phyloP scores from a whole-genome alignment of 2,113 vertebrate genomes.

The Arizona elegans region DNA sequence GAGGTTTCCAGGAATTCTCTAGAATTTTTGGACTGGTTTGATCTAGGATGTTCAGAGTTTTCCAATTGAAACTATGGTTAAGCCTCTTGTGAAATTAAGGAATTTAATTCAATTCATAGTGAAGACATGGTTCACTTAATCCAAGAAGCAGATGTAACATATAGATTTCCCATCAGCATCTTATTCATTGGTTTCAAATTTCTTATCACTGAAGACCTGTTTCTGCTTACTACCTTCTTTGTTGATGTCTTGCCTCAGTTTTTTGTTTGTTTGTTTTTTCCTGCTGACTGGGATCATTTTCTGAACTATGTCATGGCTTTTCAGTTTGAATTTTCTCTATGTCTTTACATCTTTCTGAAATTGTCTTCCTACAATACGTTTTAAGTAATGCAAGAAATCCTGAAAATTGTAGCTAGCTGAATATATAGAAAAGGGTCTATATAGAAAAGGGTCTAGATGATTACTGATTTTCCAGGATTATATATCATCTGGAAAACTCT shows the following conservation, averaged over 20 bases:
- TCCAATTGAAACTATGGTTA: background rate
- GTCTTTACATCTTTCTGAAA: background rate
- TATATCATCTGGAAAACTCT: background rate
- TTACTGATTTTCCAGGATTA: background rate
- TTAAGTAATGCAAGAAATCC: background rate
- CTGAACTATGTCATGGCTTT: background rate
- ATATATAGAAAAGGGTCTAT: background rate
- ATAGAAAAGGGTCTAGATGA: background rate
- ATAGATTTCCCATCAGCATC: background rate
- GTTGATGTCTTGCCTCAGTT: background rate
- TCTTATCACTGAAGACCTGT: background rate
- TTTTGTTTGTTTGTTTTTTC: background rate
- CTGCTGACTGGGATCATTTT: background rate
- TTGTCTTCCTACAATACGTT: background rate
- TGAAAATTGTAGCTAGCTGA: background rate
- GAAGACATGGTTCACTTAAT: background rate
- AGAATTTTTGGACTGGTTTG: background rate
- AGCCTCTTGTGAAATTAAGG: background rate
- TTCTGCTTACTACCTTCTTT: background rate
- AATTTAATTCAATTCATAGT: background rate
- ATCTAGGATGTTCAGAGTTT: background rate
- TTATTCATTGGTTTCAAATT: background rate
- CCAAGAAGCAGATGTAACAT: background rate
- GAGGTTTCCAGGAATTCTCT: background rate
- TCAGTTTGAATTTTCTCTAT: background rate